Evolutionary conservation across 92 coral and sea anemone genomes (phyloP).

Genomic region (Epizoanthus stellaris): DNA sequence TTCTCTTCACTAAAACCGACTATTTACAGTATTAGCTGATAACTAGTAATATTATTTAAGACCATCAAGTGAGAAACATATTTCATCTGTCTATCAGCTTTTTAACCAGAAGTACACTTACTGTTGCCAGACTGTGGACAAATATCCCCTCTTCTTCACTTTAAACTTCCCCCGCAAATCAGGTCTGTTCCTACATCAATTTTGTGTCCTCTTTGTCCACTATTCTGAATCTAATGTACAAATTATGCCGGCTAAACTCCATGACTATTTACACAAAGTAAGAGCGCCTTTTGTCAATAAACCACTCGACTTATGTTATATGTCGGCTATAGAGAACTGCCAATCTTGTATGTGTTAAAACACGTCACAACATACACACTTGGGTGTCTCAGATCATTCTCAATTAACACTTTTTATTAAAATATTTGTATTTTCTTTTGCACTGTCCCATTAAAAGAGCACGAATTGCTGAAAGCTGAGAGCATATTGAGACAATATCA

Average conservation of each 20-base stretch:
- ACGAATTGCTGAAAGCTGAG: not conserved
- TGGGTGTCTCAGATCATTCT: not conserved
- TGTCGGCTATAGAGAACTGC: not conserved
- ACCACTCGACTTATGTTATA: slow-evolving; percentile 3
- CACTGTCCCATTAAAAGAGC: not conserved
- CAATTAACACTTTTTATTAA: slow-evolving; percentile 18
- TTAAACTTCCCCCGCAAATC: too few relatives aligned
- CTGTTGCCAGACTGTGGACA: too few relatives aligned
- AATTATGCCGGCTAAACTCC: slow-evolving; percentile 2
- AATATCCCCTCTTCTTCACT: too few relatives aligned
- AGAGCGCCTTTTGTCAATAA: not conserved
- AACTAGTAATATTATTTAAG: too few relatives aligned
- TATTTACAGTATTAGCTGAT: too few relatives aligned
- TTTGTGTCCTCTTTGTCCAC: too few relatives aligned
- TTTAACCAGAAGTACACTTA: too few relatives aligned
- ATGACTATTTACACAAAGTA: slow-evolving; percentile 2
- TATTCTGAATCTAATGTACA: not conserved
- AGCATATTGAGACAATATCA: too few relatives aligned
- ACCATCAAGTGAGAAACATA: too few relatives aligned
- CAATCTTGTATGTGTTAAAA: slow-evolving; percentile 25
- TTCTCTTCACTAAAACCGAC: too few relatives aligned
- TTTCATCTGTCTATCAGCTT: too few relatives aligned
- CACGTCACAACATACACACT: not conserved
- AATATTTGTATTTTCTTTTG: slow-evolving; percentile 16
- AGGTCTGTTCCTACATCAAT: too few relatives aligned